A percentile compares a stretch with the other conserved stretches of the same genome.
These are phyloP conservation scores for Manduca sexta DNA, from an alignment of 1,140 invertebrate genomes.

Conservation along the genomic window DNA sequence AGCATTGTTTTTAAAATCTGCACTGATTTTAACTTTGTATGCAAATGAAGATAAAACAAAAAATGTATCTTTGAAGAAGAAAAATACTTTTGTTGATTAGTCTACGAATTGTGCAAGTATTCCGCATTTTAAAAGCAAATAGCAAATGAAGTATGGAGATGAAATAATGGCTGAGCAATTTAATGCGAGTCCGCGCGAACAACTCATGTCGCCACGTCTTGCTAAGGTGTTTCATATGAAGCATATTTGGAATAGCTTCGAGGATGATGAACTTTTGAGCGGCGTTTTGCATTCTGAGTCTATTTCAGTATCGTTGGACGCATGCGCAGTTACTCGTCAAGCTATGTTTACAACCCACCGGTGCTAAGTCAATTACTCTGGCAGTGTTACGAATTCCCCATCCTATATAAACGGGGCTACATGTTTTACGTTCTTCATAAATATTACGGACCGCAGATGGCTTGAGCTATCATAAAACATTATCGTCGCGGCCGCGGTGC, in stretches of 20 bases:
- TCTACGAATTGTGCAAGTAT: too few relatives aligned
- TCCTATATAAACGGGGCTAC: not conserved
- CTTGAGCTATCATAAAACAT: too few relatives aligned
- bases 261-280: slow-evolving; percentile 50
- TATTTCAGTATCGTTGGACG: slow-evolving; percentile 37
- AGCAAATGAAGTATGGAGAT: not conserved
- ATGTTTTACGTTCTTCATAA: not conserved
- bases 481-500: too few relatives aligned
- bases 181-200: slow-evolving; percentile 3
- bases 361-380: slow-evolving; percentile 19
- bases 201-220: slow-evolving; percentile 14
- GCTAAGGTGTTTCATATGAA: slow-evolving; percentile 32
- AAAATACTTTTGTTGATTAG: too few relatives aligned
- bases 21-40: too few relatives aligned
- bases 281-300: slow-evolving; percentile 44
- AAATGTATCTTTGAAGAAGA: too few relatives aligned
- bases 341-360: slow-evolving; percentile 8
- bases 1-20: too few relatives aligned
- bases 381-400: slow-evolving; percentile 15
- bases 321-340: slow-evolving; percentile 9
- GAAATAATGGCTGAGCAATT: not conserved
- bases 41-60: too few relatives aligned
- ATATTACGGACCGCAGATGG: not conserved
- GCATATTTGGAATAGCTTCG: slow-evolving; percentile 44
- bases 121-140: too few relatives aligned